phyloP scores from a whole-genome alignment of 2,888 invertebrate genomes.

The Drosophila nr. perissopoda region DNA sequence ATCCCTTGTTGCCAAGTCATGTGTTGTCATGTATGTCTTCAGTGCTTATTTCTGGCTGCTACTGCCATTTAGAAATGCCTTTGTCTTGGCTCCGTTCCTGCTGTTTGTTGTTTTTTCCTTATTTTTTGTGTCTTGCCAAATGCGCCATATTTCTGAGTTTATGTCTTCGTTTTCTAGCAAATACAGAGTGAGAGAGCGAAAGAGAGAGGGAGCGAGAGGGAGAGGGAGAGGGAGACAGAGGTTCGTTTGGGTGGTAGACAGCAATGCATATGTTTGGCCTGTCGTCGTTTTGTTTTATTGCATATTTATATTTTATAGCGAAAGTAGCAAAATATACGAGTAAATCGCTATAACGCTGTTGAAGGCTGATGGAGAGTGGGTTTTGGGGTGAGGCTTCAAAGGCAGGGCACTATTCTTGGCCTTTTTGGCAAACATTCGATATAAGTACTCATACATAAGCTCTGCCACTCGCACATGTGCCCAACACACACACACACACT shows the following conservation, averaged over 20 bases:
- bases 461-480: conserved; percentile 73
- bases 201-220: neutral
- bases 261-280: conserved; percentile 77
- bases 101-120: conserved; percentile 22
- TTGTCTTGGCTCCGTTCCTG: conserved; percentile 65
- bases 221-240: neutral
- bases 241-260: conserved; percentile 18
- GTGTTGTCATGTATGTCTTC: conserved; percentile 46
- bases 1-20: conserved; percentile 30
- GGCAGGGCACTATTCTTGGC: conserved; percentile 48
- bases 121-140: conserved; percentile 68
- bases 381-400: neutral
- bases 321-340: conserved; percentile 79
- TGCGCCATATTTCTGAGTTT: conserved; percentile 80
- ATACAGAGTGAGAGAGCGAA: conserved; percentile 32
- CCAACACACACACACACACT: conserved; percentile 20
- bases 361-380: neutral
- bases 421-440: conserved; percentile 66
- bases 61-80: conserved; percentile 76
- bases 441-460: conserved; percentile 66
- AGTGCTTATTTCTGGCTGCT: conserved; percentile 47
- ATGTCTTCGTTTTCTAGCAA: conserved; percentile 80
- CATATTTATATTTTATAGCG: conserved; percentile 82
- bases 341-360: conserved; percentile 71
- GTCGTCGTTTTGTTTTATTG: conserved; percentile 82